Evolutionary conservation across 2,888 invertebrate genomes (phyloP).

Genomic region (Macaria liturata): DNA sequence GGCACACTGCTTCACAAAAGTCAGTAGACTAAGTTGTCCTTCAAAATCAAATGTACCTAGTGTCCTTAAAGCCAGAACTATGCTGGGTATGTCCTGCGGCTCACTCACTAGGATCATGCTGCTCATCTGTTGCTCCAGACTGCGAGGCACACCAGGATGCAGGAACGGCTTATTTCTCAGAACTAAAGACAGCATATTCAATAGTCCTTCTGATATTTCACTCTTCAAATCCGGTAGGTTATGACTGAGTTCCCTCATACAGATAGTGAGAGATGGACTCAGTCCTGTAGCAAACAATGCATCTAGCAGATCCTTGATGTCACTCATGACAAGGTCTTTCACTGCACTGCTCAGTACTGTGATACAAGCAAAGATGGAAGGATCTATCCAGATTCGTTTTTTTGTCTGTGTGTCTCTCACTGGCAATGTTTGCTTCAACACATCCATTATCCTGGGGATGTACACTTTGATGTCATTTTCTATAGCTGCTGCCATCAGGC

Average conservation of each 20-base stretch:
- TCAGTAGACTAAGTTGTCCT: slow-evolving; percentile 92
- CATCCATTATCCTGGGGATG: slow-evolving; percentile 93
- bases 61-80: slow-evolving; percentile 95
- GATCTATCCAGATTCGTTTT: slow-evolving; percentile 89
- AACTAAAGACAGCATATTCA: slow-evolving; percentile 95
- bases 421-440: slow-evolving; percentile 90
- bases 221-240: slow-evolving; percentile 93
- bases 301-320: slow-evolving; percentile 93
- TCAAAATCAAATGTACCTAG: slow-evolving; percentile 96
- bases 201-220: slow-evolving; percentile 95
- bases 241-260: slow-evolving; percentile 94
- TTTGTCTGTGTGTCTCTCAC: slow-evolving; percentile 90
- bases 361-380: slow-evolving; percentile 96
- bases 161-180: slow-evolving; percentile 93
- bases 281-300: slow-evolving; percentile 96
- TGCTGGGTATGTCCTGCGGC: slow-evolving; percentile 89
- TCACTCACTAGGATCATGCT: slow-evolving; percentile 77
- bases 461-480: slow-evolving; percentile 91
- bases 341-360: slow-evolving; percentile 95
- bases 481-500: slow-evolving; percentile 94
- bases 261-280: slow-evolving; percentile 94
- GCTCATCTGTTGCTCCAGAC: slow-evolving; percentile 78
- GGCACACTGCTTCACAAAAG: slow-evolving; percentile 96
- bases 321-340: slow-evolving; percentile 88
- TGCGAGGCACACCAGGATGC: slow-evolving; percentile 91